Evolutionary conservation across 2,797 vertebrate species (phyloP).

Genomic region (Antennarius maculatus): DNA sequence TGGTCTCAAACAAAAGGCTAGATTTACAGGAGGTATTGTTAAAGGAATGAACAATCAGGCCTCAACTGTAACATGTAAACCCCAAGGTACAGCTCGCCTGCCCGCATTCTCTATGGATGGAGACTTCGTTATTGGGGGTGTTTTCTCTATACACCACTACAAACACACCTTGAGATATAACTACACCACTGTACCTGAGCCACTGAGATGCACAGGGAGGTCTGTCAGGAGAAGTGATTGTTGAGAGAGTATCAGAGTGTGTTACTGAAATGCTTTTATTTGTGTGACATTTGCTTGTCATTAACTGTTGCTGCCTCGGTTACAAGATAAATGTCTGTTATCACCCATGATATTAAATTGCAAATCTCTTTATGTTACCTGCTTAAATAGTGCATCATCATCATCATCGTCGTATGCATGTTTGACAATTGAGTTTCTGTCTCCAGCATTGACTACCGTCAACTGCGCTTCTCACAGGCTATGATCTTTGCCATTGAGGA

Average conservation of each 20-base stretch:
- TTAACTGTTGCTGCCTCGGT: no score
- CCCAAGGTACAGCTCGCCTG: conserved; percentile 30
- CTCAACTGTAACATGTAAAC: conserved; percentile 41
- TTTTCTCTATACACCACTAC: conserved; percentile 67
- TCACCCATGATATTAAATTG: no score
- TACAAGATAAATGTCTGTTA: no score
- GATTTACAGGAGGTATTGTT: no score
- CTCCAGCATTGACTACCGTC: neutral
- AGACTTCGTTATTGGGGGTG: conserved; percentile 67
- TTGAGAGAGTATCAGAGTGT: neutral
- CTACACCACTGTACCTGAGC: conserved; percentile 63
- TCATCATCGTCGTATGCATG: conserved; percentile 27
- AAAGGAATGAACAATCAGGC: neutral
- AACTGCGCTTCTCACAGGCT: conserved; percentile 45
- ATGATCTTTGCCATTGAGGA: conserved; percentile 70
- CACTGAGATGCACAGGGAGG: conserved; percentile 64
- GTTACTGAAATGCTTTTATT: neutral
- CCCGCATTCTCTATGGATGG: conserved; percentile 61
- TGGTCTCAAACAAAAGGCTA: no score
- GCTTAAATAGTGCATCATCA: no score
- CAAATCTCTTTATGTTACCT: no score
- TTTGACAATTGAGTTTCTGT: conserved; percentile 23
- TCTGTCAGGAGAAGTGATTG: conserved; percentile 22
- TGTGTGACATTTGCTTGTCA: no score
- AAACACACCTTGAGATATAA: conserved; percentile 40